Evolutionary conservation across 2,113 vertebrate genomes (phyloP).

Genomic region (Oxyura jamaicensis): DNA sequence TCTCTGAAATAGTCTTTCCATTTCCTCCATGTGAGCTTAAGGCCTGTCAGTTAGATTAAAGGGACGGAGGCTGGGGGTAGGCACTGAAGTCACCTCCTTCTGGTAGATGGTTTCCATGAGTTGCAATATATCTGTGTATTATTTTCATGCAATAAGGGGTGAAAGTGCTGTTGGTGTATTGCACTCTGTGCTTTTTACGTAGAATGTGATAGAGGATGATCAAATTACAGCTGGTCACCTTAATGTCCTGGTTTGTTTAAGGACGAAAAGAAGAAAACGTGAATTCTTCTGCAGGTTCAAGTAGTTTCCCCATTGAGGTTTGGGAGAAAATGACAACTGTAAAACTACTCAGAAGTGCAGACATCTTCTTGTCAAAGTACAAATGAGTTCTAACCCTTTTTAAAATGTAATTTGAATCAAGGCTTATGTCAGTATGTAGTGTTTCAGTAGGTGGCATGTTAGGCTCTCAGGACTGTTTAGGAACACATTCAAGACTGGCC

Average conservation of each 20-base stretch:
- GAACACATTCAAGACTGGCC: not conserved
- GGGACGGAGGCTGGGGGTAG: not conserved
- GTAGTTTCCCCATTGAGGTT: not conserved
- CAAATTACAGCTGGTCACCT: not conserved
- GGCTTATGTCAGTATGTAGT: not conserved
- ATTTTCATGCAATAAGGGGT: not conserved
- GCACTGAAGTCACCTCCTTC: rapidly evolving
- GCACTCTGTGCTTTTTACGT: not conserved
- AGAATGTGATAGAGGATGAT: not conserved
- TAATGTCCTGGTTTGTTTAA: not conserved
- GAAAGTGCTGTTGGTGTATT: not conserved
- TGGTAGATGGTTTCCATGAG: not conserved
- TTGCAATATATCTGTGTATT: not conserved
- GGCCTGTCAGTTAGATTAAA: not conserved
- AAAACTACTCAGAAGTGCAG: not conserved
- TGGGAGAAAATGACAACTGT: not conserved
- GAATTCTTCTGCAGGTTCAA: not conserved
- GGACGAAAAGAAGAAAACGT: not conserved
- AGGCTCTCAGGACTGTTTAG: too few relatives aligned
- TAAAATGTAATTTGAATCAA: not conserved
- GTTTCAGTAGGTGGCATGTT: not conserved
- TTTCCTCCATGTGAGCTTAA: not conserved
- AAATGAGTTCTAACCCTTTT: not conserved
- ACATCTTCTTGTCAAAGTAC: not conserved
- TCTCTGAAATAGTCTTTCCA: not conserved